Percentiles rank a stretch among this genome's conserved stretches.
Conservation (phyloP, 1,140 invertebrate genomes). For the Hetaerina americana region DNA sequence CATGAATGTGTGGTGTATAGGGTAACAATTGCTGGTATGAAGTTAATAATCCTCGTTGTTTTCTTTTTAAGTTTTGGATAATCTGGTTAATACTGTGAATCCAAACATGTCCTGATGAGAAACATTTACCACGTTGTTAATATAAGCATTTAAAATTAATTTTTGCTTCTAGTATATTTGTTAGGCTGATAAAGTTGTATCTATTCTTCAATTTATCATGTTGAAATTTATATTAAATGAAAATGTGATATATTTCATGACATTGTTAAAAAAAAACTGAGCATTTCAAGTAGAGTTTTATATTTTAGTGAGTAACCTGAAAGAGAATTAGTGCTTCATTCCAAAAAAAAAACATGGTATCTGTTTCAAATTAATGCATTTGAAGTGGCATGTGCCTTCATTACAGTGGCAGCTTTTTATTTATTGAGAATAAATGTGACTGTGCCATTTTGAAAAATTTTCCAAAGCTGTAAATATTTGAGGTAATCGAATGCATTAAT, state of each 20-base stretch:
- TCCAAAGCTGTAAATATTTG: neutral
- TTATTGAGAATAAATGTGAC: neutral
- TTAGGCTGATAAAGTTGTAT: neutral
- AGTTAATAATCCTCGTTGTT: neutral
- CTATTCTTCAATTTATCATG: neutral
- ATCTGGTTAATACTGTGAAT: neutral
- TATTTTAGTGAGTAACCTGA: neutral
- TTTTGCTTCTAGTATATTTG: neutral
- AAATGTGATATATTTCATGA: neutral
- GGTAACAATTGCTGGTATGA: neutral
- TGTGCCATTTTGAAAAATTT: neutral
- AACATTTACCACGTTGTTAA: neutral
- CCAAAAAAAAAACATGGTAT: neutral
- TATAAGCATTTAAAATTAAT: neutral
- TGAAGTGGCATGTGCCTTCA: neutral
- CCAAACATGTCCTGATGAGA: neutral
- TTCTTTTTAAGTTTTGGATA: neutral
- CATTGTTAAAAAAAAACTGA: neutral
- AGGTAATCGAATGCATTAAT: too few species aligned
- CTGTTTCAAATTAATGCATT: neutral
- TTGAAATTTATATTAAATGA: neutral
- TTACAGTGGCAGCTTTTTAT: neutral
- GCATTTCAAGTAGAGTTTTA: neutral
- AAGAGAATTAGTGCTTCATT: neutral
- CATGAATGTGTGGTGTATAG: neutral